phyloP scores from a whole-genome alignment of 64 coral and sea anemone genomes.

The Astreopora myriophthalma region DNA sequence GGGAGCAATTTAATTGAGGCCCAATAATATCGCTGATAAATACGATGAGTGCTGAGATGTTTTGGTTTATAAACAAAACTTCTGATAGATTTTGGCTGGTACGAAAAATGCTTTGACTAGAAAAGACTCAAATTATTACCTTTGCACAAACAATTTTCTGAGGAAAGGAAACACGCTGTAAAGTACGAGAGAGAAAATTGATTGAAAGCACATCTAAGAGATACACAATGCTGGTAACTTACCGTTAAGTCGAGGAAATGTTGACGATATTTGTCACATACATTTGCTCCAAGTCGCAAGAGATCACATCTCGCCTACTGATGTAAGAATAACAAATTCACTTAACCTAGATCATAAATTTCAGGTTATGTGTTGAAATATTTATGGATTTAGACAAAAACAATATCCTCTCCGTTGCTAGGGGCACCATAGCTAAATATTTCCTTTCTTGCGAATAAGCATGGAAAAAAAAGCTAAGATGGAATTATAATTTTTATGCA shows the following conservation, averaged over 20 bases:
- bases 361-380: slow-evolving; percentile 28
- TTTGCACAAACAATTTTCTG: slow-evolving; percentile 10
- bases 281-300: background rate
- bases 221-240: background rate
- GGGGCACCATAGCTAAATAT: background rate
- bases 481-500: background rate
- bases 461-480: background rate
- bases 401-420: background rate
- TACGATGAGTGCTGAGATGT: too few species aligned
- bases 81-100: background rate
- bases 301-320: slow-evolving; percentile 17
- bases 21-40: background rate
- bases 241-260: slow-evolving; percentile 7
- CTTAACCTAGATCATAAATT: slow-evolving; percentile 16
- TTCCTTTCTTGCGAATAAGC: background rate
- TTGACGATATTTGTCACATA: slow-evolving; percentile 25
- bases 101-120: background rate
- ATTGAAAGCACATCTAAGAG: background rate
- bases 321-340: slow-evolving; percentile 46
- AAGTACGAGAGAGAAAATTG: background rate
- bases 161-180: background rate
- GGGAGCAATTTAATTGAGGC: background rate
- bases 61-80: background rate
- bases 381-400: background rate
- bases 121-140: background rate